phyloP scores from a whole-genome alignment of 2,797 vertebrate species.

The Cossypha polioptera region DNA sequence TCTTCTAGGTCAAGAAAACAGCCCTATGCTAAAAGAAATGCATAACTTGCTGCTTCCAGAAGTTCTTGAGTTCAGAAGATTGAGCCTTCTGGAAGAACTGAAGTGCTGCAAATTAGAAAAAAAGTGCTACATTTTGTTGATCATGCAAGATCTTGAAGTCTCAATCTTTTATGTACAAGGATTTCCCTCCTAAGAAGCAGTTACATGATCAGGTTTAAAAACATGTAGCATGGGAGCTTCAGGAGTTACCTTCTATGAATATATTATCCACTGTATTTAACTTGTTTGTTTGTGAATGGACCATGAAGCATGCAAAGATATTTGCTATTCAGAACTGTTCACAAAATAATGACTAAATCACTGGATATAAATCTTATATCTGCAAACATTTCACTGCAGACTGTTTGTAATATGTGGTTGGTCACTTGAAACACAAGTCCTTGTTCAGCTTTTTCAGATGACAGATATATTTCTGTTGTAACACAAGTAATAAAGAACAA shows the following conservation, averaged over 20 bases:
- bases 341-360: background rate
- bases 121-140: background rate
- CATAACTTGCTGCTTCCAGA: background rate
- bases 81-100: background rate
- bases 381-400: background rate
- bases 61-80: background rate
- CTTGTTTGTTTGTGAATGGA: background rate
- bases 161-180: background rate
- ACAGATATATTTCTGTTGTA: background rate
- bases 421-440: background rate
- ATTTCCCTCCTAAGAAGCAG: background rate
- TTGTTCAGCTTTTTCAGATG: background rate
- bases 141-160: background rate
- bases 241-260: background rate
- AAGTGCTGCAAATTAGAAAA: background rate
- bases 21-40: background rate
- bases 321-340: background rate
- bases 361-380: background rate
- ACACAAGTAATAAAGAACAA: background rate
- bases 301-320: background rate
- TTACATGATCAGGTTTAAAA: background rate
- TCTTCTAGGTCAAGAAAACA: background rate
- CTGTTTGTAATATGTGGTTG: background rate
- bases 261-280: background rate
- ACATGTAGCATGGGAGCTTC: background rate